Evolutionary conservation across 2,113 vertebrate species (phyloP).

Genomic region (Ophthalmolycus amberensis): DNA sequence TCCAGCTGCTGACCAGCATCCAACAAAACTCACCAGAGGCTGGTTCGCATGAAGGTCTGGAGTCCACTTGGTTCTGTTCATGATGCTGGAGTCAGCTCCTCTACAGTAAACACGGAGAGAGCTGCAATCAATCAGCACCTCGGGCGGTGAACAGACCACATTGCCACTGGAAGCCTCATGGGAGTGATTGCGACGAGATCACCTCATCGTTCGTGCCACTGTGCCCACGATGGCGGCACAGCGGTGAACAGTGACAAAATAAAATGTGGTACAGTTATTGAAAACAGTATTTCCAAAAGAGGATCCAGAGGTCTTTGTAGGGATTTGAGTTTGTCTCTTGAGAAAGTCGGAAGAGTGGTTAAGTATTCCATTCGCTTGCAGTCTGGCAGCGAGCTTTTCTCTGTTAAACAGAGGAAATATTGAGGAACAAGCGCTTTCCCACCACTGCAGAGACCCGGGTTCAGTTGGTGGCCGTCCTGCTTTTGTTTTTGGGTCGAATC

Average conservation of each 20-base stretch:
- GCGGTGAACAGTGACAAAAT: conserved; percentile 29
- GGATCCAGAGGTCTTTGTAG: conserved; percentile 39
- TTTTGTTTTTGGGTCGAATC: conserved; percentile 43
- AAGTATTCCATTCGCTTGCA: conserved; percentile 26
- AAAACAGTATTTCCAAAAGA: conserved; percentile 39
- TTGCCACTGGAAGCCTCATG: conserved; percentile 36
- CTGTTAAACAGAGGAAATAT: conserved; percentile 26
- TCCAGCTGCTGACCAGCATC: conserved; percentile 1
- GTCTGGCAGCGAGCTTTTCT: conserved; percentile 16
- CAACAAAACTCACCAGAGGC: conserved; percentile 40
- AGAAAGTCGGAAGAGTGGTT: conserved; percentile 12
- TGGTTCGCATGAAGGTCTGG: conserved; percentile 42
- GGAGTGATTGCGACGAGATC: conserved; percentile 23
- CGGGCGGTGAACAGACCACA: conserved; percentile 54
- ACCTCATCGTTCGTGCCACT: conserved; percentile 22
- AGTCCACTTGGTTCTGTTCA: conserved; percentile 52
- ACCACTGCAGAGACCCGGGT: conserved; percentile 31
- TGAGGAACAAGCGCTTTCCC: neutral
- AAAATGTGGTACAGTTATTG: conserved; percentile 44
- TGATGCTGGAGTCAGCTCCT: conserved; percentile 48
- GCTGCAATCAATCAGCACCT: conserved; percentile 62
- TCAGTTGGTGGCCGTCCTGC: conserved; percentile 35
- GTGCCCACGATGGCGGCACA: neutral
- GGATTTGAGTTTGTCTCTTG: conserved; percentile 20
- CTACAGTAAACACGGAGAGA: conserved; percentile 57